Conservation (phyloP, 1,140 invertebrate species). For the Drosophila miranda region DNA sequence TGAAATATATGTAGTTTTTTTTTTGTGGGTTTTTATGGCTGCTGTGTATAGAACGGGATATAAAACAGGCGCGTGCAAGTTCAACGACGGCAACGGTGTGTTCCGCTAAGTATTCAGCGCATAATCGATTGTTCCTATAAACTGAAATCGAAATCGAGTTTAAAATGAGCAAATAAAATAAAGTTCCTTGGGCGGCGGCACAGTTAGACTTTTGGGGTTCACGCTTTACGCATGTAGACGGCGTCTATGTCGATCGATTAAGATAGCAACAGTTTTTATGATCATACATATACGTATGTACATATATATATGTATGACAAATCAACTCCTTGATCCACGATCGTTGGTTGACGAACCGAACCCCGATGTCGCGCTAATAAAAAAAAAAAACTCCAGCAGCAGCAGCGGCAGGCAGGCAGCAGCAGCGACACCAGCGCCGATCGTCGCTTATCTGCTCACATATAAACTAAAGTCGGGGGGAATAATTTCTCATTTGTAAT, state of each 20-base stretch:
- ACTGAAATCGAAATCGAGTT: slow-evolving; percentile 50
- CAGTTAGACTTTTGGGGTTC: slow-evolving; percentile 6
- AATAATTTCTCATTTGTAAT: slow-evolving; percentile 82
- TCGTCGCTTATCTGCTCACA: slow-evolving; percentile 77
- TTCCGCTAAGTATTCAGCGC: slow-evolving; percentile 50
- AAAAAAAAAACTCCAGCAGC: slow-evolving; percentile 46
- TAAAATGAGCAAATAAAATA: slow-evolving; percentile 47
- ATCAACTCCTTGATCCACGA: slow-evolving; percentile 50
- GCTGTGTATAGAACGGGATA: slow-evolving; percentile 18
- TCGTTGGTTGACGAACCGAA: slow-evolving; percentile 28
- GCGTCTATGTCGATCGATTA: slow-evolving; percentile 25
- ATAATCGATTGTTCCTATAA: slow-evolving; percentile 50
- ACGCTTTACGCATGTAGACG: slow-evolving; percentile 40
- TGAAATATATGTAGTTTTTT: background rate
- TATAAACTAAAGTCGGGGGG: slow-evolving; percentile 79
- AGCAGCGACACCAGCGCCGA: slow-evolving; percentile 27
- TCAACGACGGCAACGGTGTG: slow-evolving; percentile 9
- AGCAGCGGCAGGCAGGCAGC: slow-evolving; percentile 29
- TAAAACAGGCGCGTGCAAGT: slow-evolving; percentile 32
- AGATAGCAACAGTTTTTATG: slow-evolving; percentile 58
- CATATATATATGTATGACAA: slow-evolving; percentile 25
- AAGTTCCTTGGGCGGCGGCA: slow-evolving; percentile 49
- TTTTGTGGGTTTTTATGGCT: slow-evolving; percentile 1
- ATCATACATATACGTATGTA: slow-evolving; percentile 7
- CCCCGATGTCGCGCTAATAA: slow-evolving; percentile 20